These are phyloP conservation scores for Aplidium turbinatum DNA, from an alignment of 23 tunicate species.

Conservation along the genomic window DNA sequence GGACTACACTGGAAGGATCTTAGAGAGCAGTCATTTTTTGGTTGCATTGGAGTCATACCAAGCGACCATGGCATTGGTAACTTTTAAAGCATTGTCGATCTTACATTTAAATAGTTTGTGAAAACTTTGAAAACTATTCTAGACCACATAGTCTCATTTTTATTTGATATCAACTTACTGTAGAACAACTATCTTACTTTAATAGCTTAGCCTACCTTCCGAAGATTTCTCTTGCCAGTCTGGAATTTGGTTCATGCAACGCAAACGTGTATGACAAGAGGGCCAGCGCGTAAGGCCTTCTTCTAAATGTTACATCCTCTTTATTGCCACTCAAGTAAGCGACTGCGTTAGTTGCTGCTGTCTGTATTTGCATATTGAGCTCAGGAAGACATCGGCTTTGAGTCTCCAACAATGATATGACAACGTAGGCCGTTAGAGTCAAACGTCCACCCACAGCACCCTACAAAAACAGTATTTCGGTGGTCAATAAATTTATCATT, in stretches of 20 bases:
- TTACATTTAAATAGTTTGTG: no score
- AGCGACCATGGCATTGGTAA: no score
- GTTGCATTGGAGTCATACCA: no score
- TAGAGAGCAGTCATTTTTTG: no score
- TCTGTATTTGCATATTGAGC: slow-evolving; percentile 1
- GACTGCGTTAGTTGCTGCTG: slow-evolving; percentile 16
- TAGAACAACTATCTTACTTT: background rate
- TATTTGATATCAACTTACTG: background rate
- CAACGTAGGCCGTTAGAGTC: slow-evolving; percentile 55
- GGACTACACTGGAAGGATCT: no score
- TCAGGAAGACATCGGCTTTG: slow-evolving; percentile 1
- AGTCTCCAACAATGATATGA: slow-evolving; percentile 35
- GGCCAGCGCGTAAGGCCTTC: slow-evolving; percentile 54
- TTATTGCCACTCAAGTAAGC: slow-evolving; percentile 18
- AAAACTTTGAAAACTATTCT: no score
- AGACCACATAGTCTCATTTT: no score
- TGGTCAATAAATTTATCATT: slow-evolving; percentile 31
- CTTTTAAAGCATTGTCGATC: no score
- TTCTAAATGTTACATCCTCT: slow-evolving; percentile 6
- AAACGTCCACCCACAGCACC: slow-evolving; percentile 19
- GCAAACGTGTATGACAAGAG: slow-evolving; percentile 55
- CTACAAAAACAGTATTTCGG: slow-evolving; percentile 17
- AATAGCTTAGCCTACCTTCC: background rate
- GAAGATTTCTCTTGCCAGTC: slow-evolving; percentile 24
- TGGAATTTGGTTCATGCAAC: slow-evolving; percentile 32